Base-by-base conservation (phyloP, 2,888 invertebrate genomes). In the Suillia variegata region DNA sequence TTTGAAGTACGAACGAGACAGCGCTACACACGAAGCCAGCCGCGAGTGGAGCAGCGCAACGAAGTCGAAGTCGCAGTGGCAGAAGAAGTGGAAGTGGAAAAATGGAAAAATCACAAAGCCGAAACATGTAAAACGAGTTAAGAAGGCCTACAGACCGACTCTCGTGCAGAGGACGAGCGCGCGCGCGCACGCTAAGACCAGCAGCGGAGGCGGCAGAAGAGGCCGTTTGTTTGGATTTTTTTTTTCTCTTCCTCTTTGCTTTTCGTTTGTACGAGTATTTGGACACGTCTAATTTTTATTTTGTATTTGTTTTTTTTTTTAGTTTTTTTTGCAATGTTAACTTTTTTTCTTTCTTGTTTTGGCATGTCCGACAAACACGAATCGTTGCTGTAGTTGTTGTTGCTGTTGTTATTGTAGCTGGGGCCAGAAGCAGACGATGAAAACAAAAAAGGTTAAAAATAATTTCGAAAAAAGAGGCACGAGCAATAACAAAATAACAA, bases 71-170 rank as follows among this genome's bases (percentile, higher is more conserved):
- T 10, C 42, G n/a, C n/a, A n/a, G 18, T 10, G 42, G 26, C 42
- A 42, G 42, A 42, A 42, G 18, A 42, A n/a, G n/a, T n/a, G n/a
- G n/a, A n/a, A n/a, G n/a, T n/a, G n/a, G n/a, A n/a, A n/a, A 45
- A 17, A 17, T 6, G 8, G 45, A 45, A 15, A 45, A 45, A 45
- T 10, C 45, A 45, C 15, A 45, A 6, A 45, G 45, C 5, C 8
- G 45, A 49, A 21, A 21, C 50, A 50, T 6, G 24, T 31, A 24
- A 17, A 55, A 55, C 55, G 45, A 56, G 59, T 53, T 47, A 63
- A 63, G 26, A 54, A 63, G 60, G 63, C 63, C 63, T 63, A 63
- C 56, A 63, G 56, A 63, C 63, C 63, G 63, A 63, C 60, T 62
- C 51, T 45, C 45, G n/a, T n/a, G n/a, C n/a, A n/a, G n/a, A n/a